Evolutionary conservation across 2,888 invertebrate species (phyloP).

Genomic region (Acleris laterana): DNA sequence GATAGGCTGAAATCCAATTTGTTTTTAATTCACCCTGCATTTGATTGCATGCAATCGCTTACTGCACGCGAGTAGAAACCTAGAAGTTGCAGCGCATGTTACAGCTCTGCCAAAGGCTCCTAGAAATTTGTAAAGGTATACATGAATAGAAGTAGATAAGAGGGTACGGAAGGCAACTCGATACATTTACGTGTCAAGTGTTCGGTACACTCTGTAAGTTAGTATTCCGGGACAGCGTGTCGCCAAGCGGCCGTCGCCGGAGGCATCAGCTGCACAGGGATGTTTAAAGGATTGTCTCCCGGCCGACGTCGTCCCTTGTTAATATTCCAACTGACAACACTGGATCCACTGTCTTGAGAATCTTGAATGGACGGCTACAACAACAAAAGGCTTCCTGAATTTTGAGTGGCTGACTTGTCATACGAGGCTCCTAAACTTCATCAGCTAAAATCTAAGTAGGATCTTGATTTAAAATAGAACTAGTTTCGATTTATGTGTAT

Average conservation of each 20-base stretch:
- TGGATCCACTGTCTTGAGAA: slow-evolving; percentile 68
- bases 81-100: no score
- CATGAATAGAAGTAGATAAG: slow-evolving; percentile 16
- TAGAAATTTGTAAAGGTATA: slow-evolving; percentile 7
- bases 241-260: slow-evolving; percentile 14
- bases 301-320: slow-evolving; percentile 66
- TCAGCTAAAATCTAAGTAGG: slow-evolving; percentile 25
- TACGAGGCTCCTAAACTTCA: slow-evolving; percentile 45
- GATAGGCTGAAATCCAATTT: neutral
- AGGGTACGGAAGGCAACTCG: slow-evolving; percentile 22
- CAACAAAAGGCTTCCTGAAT: slow-evolving; percentile 74
- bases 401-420: slow-evolving; percentile 63
- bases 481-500: no score
- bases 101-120: neutral
- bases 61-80: neutral
- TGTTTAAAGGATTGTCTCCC: slow-evolving; percentile 64
- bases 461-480: neutral
- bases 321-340: slow-evolving; percentile 72
- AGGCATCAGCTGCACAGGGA: slow-evolving; percentile 41
- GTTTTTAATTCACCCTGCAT: slow-evolving; percentile 1
- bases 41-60: neutral
- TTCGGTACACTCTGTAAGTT: slow-evolving; percentile 24
- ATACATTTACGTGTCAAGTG: slow-evolving; percentile 19
- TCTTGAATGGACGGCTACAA: slow-evolving; percentile 68
- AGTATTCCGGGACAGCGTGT: slow-evolving; percentile 13